Percentiles rank a stretch among this genome's conserved stretches.
These are phyloP conservation scores for Hydrophis major DNA, from an alignment of 2,797 vertebrate genomes.

Conservation along the genomic window DNA sequence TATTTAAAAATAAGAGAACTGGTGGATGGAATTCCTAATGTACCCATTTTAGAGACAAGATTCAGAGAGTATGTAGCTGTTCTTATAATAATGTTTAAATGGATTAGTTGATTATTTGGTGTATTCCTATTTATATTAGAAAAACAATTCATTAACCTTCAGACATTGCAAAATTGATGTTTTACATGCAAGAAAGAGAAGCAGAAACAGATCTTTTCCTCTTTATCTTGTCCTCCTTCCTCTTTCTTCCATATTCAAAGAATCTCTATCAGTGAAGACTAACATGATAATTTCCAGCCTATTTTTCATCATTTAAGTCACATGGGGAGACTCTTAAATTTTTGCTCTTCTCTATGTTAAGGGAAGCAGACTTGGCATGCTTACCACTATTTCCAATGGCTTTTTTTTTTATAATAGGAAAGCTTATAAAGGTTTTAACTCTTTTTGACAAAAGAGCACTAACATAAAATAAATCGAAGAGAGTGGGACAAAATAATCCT, in stretches of 20 bases:
- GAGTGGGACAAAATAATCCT: neutral
- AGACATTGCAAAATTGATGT: neutral
- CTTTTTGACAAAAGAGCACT: neutral
- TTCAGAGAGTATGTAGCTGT: neutral
- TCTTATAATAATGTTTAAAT: neutral
- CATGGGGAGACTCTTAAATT: neutral
- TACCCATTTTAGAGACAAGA: neutral
- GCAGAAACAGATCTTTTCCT: neutral
- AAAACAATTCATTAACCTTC: neutral
- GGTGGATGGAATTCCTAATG: no score
- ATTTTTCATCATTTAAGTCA: neutral
- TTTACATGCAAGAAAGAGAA: neutral
- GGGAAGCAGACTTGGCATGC: neutral
- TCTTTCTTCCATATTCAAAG: neutral
- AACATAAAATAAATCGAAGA: neutral
- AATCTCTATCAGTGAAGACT: neutral
- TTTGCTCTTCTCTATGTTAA: neutral
- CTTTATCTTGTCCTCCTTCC: no score
- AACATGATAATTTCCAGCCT: neutral
- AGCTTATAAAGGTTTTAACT: neutral
- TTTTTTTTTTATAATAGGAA: neutral
- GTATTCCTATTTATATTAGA: neutral
- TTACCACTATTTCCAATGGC: neutral
- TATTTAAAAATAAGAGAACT: neutral
- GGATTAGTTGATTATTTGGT: neutral